Base-by-base conservation (phyloP, 1,140 invertebrate genomes). In the Pseudoatta argentina region DNA sequence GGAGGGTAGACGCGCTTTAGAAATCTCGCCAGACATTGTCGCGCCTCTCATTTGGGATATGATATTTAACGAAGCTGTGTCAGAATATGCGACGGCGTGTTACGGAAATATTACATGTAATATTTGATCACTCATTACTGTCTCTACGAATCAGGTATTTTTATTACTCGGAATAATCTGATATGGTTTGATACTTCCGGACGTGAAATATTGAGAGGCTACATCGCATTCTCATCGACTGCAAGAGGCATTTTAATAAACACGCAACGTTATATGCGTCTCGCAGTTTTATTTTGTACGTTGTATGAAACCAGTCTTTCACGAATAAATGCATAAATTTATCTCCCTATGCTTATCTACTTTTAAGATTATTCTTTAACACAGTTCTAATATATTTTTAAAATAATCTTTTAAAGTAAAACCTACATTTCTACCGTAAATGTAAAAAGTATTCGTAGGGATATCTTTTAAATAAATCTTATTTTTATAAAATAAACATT, bases 1-100 rank as follows among this genome's bases (percentile, higher is more conserved):
- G 88, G 83, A 81, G 86, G 87, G 90, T 92, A 92, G 91, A 92
- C 88, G 85, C 87, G 85, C 88, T 88, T 91, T 89, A 89, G 91
- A 91, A 92, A 91, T 92, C 90, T 91, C 89, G 91, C 90, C 91
- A 92, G 90, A 90, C 88, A 89, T 87, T 93, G 92, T 86, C 89
- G 87, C 90, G 90, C 88, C 88, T 92, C 86, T 89, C 85, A 78
- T 89, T 89, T 78, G 57, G 88, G 88, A 90, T 90, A 91, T 92
- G 91, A 92, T 92, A 91, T 92, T 93, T 92, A 92, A 91, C 88
- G 88, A 89, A 87, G 85, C 85, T 59, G 59, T 85, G 85, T 72
- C 88, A 87, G 88, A 87, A 89, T 78, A 73, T 66, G 59, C 79
- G 67, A 73, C 67, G 87, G 69, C 79, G 53, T 67, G 39, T 71